Conservation (phyloP, 2,797 vertebrate species). For the Rhinoraja longicauda region DNA sequence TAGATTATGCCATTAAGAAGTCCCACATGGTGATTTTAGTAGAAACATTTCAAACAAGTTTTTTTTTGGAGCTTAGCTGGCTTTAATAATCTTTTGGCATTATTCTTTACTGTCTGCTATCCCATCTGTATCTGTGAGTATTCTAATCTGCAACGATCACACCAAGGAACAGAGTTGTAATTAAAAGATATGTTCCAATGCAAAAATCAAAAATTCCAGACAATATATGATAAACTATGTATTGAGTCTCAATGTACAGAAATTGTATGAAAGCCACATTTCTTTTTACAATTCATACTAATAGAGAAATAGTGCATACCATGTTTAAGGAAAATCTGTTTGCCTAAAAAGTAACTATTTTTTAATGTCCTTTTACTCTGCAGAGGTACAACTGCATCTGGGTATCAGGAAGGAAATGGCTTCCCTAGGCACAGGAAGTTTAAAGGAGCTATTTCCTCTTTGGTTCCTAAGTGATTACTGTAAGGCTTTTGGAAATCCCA, state of each 20-base stretch:
- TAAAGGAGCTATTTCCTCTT: not conserved
- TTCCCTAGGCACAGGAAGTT: constrained; percentile 21
- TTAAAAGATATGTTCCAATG: not conserved
- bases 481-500: not conserved
- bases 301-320: not conserved
- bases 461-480: not conserved
- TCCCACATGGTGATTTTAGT: constrained; percentile 30
- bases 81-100: constrained; percentile 24
- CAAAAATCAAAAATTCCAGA: not conserved
- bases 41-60: constrained; percentile 21
- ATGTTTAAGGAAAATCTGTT: not conserved
- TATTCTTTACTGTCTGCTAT: not conserved
- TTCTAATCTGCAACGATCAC: not conserved
- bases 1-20: constrained; percentile 30
- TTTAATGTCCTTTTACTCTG: constrained; percentile 14
- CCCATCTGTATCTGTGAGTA: not conserved
- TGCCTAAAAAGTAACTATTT: not conserved
- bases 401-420: not conserved
- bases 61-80: constrained; percentile 5
- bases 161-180: not conserved
- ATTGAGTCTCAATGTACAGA: not conserved
- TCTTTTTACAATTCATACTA: not conserved
- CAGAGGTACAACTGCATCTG: constrained; percentile 3
- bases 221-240: not conserved
- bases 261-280: not conserved